Conservation (phyloP, 1,140 invertebrate genomes). For the Drosophila ambigua region DNA sequence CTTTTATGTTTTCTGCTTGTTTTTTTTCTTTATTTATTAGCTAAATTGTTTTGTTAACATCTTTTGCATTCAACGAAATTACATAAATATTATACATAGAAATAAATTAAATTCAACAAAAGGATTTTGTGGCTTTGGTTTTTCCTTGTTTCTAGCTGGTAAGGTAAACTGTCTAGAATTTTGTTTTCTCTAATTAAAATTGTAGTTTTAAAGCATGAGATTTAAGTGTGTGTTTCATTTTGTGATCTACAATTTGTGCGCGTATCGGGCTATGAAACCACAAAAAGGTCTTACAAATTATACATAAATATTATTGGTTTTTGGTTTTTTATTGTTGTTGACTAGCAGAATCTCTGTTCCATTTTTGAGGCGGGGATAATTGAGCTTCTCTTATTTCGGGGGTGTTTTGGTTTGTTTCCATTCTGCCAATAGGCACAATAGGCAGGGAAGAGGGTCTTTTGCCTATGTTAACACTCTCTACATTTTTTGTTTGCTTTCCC, state of each 20-base stretch:
- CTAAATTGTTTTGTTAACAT: slow-evolving; percentile 72
- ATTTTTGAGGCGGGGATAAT: slow-evolving; percentile 44
- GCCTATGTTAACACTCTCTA: slow-evolving; percentile 41
- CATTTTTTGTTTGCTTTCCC: slow-evolving; percentile 46
- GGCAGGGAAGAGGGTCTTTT: slow-evolving; percentile 1
- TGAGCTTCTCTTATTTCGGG: slow-evolving; percentile 42
- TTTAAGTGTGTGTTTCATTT: slow-evolving; percentile 40
- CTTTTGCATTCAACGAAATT: slow-evolving; percentile 53
- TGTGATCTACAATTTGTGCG: slow-evolving; percentile 20
- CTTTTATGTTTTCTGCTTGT: slow-evolving; percentile 32
- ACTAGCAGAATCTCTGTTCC: slow-evolving; percentile 41
- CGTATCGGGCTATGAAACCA: slow-evolving; percentile 43
- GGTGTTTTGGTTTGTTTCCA: slow-evolving; percentile 9
- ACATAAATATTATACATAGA: slow-evolving; percentile 67
- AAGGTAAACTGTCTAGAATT: too few relatives aligned
- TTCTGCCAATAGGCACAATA: slow-evolving; percentile 41
- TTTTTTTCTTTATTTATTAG: slow-evolving; percentile 55
- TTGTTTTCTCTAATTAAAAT: slow-evolving; percentile 50
- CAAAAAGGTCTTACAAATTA: slow-evolving; percentile 40
- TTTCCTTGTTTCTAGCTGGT: slow-evolving; percentile 12
- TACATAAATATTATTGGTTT: slow-evolving; percentile 28
- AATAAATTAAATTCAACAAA: slow-evolving; percentile 60
- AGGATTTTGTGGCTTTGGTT: slow-evolving; percentile 19
- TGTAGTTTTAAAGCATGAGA: slow-evolving; percentile 59
- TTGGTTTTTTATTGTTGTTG: slow-evolving; percentile 29